Conservation (phyloP, 2,888 invertebrate genomes). For the Tinea trinotella region DNA sequence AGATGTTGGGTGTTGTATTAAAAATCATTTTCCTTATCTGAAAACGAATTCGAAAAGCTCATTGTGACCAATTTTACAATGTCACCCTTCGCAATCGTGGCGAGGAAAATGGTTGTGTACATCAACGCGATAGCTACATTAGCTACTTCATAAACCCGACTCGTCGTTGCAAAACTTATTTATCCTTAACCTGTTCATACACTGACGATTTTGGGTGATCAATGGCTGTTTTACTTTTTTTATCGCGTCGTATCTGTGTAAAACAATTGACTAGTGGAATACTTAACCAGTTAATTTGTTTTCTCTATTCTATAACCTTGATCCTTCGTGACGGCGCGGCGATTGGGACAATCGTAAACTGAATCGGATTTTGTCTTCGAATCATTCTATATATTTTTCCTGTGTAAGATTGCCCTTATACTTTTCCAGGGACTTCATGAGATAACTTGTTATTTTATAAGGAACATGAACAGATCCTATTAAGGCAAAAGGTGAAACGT, state of each 20-base stretch:
- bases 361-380: too few relatives aligned
- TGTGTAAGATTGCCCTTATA: too few relatives aligned
- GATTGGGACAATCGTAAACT: too few relatives aligned
- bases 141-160: constrained; percentile 16
- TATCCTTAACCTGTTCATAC: too few relatives aligned
- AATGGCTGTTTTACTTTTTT: too few relatives aligned
- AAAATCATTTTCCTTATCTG: constrained; percentile 14
- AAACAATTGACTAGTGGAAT: too few relatives aligned
- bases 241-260: too few relatives aligned
- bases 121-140: constrained; percentile 14
- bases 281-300: too few relatives aligned
- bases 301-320: too few relatives aligned
- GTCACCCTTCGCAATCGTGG: constrained; percentile 15
- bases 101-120: constrained; percentile 11
- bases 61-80: constrained; percentile 14
- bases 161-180: constrained; percentile 15
- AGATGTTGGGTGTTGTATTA: background rate
- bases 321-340: too few relatives aligned
- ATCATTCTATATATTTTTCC: too few relatives aligned
- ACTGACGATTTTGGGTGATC: too few relatives aligned
- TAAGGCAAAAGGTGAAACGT: constrained; percentile 8
- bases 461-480: constrained; percentile 17
- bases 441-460: constrained; percentile 13
- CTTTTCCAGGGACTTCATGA: background rate
- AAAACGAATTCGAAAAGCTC: constrained; percentile 4